phyloP scores from a whole-genome alignment of 2,888 invertebrate genomes.

The Argyresthia goedartella region DNA sequence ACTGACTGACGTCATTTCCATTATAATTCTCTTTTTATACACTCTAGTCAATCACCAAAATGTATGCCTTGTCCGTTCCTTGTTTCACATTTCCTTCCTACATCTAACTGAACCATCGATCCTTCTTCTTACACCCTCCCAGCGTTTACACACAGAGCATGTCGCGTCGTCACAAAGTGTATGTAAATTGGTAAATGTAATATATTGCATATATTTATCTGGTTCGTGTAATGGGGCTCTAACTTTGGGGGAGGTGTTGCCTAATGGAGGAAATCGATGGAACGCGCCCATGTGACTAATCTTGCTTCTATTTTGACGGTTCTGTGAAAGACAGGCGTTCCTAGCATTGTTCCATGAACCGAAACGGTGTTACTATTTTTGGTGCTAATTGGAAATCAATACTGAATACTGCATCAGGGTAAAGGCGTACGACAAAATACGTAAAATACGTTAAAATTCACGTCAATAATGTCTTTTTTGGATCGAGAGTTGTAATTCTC shows the following conservation, averaged over 20 bases:
- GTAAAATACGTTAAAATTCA: too few relatives aligned
- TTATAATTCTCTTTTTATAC: too few relatives aligned
- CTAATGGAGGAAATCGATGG: conserved; percentile 29
- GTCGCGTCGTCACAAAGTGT: conserved; percentile 47
- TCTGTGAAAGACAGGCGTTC: not conserved
- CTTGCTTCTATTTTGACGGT: not conserved
- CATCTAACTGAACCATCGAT: not conserved
- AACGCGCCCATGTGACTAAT: conserved; percentile 10
- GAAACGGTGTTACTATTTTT: too few relatives aligned
- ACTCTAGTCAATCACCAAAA: too few relatives aligned
- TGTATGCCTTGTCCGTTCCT: too few relatives aligned
- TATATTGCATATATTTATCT: conserved; percentile 67
- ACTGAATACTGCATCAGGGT: too few relatives aligned
- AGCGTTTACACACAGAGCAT: conserved; percentile 48
- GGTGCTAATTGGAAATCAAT: too few relatives aligned
- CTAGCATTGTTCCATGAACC: not conserved
- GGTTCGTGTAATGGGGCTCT: conserved; percentile 42
- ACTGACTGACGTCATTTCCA: too few relatives aligned
- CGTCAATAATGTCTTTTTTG: too few relatives aligned
- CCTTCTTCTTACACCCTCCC: conserved; percentile 35
- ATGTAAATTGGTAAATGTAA: conserved; percentile 69
- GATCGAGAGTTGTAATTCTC: too few relatives aligned
- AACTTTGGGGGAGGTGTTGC: conserved; percentile 40
- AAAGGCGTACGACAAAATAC: too few relatives aligned
- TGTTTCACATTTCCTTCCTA: too few relatives aligned